Evolutionary conservation across 2,113 vertebrate species (phyloP).

Genomic region (Pristiophorus japonicus): DNA sequence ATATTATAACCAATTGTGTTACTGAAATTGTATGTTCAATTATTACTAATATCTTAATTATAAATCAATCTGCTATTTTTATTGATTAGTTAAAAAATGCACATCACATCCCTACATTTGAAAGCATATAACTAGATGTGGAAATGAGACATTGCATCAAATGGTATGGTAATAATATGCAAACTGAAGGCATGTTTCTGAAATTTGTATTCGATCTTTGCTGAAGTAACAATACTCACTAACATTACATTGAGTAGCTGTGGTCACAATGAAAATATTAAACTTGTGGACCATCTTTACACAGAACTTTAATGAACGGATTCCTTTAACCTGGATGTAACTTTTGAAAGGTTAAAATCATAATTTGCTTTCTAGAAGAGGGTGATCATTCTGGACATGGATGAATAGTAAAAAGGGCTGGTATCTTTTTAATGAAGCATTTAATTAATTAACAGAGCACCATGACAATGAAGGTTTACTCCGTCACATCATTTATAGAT

Average conservation of each 20-base stretch:
- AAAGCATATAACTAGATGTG: neutral
- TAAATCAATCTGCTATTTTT: neutral
- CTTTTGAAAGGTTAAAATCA: neutral
- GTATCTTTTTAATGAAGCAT: too few relatives aligned
- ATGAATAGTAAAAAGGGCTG: neutral
- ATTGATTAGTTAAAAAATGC: neutral
- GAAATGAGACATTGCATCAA: neutral
- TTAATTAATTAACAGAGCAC: neutral
- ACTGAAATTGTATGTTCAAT: neutral
- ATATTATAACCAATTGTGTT: neutral
- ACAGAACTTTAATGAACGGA: neutral
- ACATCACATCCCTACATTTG: neutral
- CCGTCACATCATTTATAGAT: slow-evolving; percentile 4
- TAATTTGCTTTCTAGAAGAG: neutral
- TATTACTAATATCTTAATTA: too few relatives aligned
- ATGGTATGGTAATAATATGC: neutral
- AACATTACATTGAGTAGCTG: neutral
- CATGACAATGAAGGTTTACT: neutral
- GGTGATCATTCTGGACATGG: neutral
- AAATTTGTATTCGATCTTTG: neutral
- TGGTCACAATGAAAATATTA: neutral
- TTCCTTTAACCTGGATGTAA: neutral
- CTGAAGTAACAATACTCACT: neutral
- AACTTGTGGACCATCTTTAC: neutral
- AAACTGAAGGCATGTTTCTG: neutral